Base-by-base conservation (phyloP, 2,797 vertebrate genomes). In the Menidia menidia region DNA sequence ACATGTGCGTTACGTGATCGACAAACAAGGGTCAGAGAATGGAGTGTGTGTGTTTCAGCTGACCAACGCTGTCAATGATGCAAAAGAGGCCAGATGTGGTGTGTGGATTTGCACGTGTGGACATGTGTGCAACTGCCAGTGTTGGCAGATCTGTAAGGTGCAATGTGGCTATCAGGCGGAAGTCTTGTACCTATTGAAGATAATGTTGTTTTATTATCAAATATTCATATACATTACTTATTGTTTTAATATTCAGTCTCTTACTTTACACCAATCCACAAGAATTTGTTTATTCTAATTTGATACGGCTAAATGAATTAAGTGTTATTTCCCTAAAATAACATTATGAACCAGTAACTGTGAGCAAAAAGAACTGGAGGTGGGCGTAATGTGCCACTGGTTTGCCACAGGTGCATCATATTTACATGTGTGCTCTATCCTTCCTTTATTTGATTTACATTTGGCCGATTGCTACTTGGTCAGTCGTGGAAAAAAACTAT, bases 1-100 rank as follows among this genome's bases (percentile, higher is more conserved):
- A 71, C 50, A 35, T 71, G 70, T 73, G 63, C 58, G 68, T 56
- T 61, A 53, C 33, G 12, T 55, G 14, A 13, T 25, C 30, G 58
- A 64, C 25, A n/a, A 33, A 19, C 9, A 9, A 14, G 19, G 45
- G 50, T 64, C 43, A 65, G 41, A 54, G 43, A n/a, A 54, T 54
- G 19, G 19, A 59, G 59, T 18, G 5, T 39, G 5, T 9, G 48
- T 0, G 15, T 57, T 72, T 41, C 31, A 81, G 63, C 54, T 60
- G 31, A 52, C 64, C 44, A 44, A 14, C 11, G 14, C 6, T 65
- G 55, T 61, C 39, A 32, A 32, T 30, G 48, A 47, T 16, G 52
- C 31, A 7, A 66, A 45, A 52, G 8, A 30, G 9, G 18, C 16
- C 42, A 45, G 32, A 76, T 74, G 55, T 55, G 35, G 14, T 48